Conservation (phyloP, 2,888 invertebrate species). For the Steromphala cineraria region DNA sequence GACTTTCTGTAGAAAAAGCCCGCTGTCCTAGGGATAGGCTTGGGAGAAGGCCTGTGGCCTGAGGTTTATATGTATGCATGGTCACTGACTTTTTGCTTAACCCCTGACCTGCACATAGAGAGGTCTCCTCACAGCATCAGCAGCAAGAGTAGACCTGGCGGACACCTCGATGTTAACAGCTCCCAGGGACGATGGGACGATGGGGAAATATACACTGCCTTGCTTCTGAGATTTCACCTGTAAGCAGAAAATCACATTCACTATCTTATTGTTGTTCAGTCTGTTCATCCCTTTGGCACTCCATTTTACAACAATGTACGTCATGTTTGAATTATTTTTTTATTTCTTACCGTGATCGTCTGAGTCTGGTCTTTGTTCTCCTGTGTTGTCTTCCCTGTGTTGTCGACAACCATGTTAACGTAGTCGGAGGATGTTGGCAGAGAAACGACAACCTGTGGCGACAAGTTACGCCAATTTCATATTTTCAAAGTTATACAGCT, state of each 20-base stretch:
- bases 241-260: no score
- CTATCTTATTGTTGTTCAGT: no score
- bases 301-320: no score
- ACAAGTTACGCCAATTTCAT: no score
- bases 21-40: no score
- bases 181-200: constrained; percentile 85
- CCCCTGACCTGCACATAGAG: constrained; percentile 82
- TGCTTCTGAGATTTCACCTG: constrained; percentile 80
- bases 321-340: no score
- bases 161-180: constrained; percentile 84
- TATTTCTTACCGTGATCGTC: neutral
- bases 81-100: no score
- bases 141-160: constrained; percentile 84
- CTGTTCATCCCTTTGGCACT: no score
- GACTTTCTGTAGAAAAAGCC: no score
- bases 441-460: neutral
- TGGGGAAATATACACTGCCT: constrained; percentile 89
- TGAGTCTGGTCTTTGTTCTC: neutral
- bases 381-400: neutral
- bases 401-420: neutral
- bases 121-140: constrained; percentile 85
- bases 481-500: no score
- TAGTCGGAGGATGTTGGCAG: neutral
- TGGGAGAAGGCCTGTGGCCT: no score
- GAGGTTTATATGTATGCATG: no score